phyloP scores from a whole-genome alignment of 2,888 invertebrate species.

The Trachelus iudaicus region DNA sequence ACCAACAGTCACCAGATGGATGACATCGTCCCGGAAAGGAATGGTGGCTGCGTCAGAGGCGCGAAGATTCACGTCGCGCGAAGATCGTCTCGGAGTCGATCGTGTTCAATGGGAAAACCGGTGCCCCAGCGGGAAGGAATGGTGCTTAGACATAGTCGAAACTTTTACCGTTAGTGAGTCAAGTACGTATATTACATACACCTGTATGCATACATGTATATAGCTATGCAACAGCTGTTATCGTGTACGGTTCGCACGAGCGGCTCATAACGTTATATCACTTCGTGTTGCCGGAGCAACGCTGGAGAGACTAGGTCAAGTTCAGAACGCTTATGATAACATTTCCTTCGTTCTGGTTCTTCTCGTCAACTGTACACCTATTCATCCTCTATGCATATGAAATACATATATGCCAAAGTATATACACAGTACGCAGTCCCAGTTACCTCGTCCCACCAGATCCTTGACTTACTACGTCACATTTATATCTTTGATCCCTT shows the following conservation, averaged over 20 bases:
- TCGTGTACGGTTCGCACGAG: slow-evolving; percentile 61
- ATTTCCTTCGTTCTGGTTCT: slow-evolving; percentile 49
- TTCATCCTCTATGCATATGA: background rate
- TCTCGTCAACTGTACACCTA: slow-evolving; percentile 6
- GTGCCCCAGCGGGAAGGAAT: background rate
- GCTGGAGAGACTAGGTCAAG: slow-evolving; percentile 56
- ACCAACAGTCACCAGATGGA: background rate
- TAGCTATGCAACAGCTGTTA: slow-evolving; percentile 57
- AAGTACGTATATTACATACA: background rate
- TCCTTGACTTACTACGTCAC: slow-evolving; percentile 16
- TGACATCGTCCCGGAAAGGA: background rate
- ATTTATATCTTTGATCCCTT: slow-evolving; percentile 4
- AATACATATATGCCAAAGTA: background rate
- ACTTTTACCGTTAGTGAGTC: slow-evolving; percentile 50
- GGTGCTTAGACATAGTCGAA: slow-evolving; percentile 41
- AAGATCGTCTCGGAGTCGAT: background rate
- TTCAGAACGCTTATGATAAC: slow-evolving; percentile 63
- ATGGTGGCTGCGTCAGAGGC: background rate
- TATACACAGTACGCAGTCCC: background rate
- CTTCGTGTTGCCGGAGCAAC: slow-evolving; percentile 25
- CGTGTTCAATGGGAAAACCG: background rate
- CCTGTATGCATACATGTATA: background rate
- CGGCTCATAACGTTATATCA: slow-evolving; percentile 61
- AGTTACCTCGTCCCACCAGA: slow-evolving; percentile 5
- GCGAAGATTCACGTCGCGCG: background rate